Conservation (phyloP, 1,140 invertebrate genomes). For the Aphis craccivora region DNA sequence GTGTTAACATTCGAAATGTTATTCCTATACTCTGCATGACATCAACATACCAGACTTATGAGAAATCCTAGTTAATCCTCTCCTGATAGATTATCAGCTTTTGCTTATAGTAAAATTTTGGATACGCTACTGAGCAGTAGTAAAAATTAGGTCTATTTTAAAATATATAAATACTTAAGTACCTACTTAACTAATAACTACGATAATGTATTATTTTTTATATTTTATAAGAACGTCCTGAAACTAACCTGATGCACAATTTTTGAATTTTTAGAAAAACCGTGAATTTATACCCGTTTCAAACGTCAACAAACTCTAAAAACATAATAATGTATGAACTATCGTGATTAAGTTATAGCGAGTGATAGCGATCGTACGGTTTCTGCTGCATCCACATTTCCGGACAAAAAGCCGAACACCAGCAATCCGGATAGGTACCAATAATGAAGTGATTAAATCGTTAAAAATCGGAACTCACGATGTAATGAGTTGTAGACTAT, state of each 20-base stretch:
- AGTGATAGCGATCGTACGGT: neutral
- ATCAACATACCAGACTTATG: too few species aligned
- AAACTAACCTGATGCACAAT: neutral
- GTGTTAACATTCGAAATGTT: too few species aligned
- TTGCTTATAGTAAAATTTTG: neutral
- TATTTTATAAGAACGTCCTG: too few species aligned
- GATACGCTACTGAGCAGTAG: too few species aligned
- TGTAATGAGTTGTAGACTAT: neutral
- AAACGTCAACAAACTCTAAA: neutral
- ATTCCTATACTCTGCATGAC: too few species aligned
- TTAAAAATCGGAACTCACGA: neutral
- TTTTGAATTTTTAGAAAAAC: neutral
- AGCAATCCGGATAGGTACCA: neutral
- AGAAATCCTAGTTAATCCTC: neutral
- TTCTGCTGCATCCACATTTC: neutral
- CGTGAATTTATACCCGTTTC: neutral
- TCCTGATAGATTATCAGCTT: neutral
- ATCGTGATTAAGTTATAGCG: too few species aligned
- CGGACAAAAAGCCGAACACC: neutral
- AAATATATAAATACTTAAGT: neutral
- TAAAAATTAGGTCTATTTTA: neutral
- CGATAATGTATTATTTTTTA: neutral
- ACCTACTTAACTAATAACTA: too few species aligned
- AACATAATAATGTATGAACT: neutral
- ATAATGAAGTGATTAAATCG: constrained; percentile 39